Base-by-base conservation (phyloP, 2,113 vertebrate species). In the Stigmatopora argus region DNA sequence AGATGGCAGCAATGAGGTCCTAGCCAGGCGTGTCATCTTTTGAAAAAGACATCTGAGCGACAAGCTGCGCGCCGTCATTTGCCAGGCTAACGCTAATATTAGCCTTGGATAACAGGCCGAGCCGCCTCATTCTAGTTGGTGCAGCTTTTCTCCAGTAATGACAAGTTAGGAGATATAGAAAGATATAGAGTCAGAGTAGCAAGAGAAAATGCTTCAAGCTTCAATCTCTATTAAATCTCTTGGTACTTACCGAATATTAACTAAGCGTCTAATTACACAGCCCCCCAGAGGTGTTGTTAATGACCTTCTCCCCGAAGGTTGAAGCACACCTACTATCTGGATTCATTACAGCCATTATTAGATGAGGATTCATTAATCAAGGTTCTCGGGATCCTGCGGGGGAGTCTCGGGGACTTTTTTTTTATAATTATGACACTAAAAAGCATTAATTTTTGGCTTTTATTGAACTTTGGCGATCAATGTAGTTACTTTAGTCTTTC, bases 331-430 rank as follows among this genome's bases (percentile, higher is more conserved):
- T 38, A 23, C 11, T 35, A 74, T 80, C 73, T 75, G 68, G 47
- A 67, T 73, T 62, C 66, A 70, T 73, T 71, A 62, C 67, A 70
- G 17, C 51, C 69, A 64, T 74, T 83, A 77, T 72, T 60, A 78
- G 44, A 13, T 47, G 46, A 18, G 70, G 62, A 79, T 80, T 83
- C 73, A 81, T 85, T 84, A 83, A 85, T 82, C 71, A 82, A 83
- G 73, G 80, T 81, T 69, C 74, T 83, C 74, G 26, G 73, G 71
- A 59, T 84, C 70, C 70, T 34, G 26, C 26, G 49, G 72, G 72
- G 74, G 73, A 85, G 65, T 77, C 79, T 69, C 49, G 26, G 64
- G 68, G 78, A 70, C 26, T 58, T 44, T 31, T 31, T n/a, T 18
- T 46, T 46, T 46, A 77, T 85, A 83, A 86, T 87, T 80, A 85